Percentiles rank a stretch among this genome's conserved stretches.
Evolutionary conservation across 35 echinoderm and acorn worm species (phyloP).

Genomic region (Ophioderma brevispina): DNA sequence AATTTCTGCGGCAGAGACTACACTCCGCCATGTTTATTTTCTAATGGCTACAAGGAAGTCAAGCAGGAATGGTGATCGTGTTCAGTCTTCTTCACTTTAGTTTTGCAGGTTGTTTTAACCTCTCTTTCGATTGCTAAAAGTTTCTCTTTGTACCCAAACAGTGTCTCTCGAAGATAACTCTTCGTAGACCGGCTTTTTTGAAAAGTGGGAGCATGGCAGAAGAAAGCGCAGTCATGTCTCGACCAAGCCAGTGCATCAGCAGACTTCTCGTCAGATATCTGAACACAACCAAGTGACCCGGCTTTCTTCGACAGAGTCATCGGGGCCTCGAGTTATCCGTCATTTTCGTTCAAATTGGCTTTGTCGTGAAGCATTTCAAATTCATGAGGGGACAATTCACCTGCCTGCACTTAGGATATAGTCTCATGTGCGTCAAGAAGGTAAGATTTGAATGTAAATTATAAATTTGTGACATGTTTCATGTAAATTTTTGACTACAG

Average conservation of each 20-base stretch:
- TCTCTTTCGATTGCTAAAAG: background rate
- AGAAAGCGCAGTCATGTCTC: background rate
- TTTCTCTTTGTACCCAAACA: background rate
- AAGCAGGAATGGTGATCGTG: background rate
- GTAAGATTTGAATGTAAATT: too few relatives aligned
- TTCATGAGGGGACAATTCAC: background rate
- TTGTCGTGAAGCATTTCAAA: background rate
- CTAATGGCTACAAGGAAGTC: background rate
- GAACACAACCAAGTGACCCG: background rate
- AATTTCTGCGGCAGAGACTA: background rate
- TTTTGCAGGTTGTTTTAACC: background rate
- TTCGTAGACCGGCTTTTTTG: background rate
- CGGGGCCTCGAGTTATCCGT: background rate
- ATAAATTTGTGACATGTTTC: too few relatives aligned
- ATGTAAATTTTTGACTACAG: too few relatives aligned
- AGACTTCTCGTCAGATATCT: background rate
- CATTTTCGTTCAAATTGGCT: constrained; percentile 5
- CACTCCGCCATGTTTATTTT: constrained; percentile 13
- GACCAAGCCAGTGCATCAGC: background rate
- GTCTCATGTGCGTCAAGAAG: background rate
- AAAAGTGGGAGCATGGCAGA: background rate
- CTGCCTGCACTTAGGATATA: background rate
- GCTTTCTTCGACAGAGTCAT: background rate
- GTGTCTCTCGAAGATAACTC: background rate
- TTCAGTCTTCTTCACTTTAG: background rate